phyloP scores from a whole-genome alignment of 2,888 invertebrate species.

The Ormyrus rosae region DNA sequence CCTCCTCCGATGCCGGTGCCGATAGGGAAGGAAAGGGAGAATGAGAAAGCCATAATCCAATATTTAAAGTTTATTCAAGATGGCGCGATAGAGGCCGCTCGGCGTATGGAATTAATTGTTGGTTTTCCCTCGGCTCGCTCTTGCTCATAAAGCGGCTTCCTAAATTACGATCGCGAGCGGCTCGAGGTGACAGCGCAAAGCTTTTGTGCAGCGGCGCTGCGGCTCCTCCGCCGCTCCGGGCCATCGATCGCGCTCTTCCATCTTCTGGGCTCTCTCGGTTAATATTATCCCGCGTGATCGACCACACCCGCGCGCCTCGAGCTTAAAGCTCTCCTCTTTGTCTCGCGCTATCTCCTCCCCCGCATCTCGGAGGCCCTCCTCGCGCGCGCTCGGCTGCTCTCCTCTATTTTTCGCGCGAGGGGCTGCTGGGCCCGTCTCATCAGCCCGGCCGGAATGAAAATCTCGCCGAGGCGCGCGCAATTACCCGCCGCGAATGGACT shows the following conservation, averaged over 20 bases:
- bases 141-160: background rate
- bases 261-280: conserved; percentile 19
- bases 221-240: background rate
- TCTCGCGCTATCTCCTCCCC: background rate
- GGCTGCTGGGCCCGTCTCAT: no score
- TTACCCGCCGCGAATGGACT: no score
- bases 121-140: background rate
- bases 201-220: background rate
- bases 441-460: no score
- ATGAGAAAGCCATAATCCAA: conserved; percentile 34
- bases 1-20: conserved; percentile 12
- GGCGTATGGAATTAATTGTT: conserved; percentile 23
- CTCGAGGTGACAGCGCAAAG: background rate
- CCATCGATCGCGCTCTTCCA: conserved; percentile 16
- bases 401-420: no score
- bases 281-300: conserved; percentile 50
- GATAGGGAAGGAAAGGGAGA: conserved; percentile 20
- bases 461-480: no score
- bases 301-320: conserved; percentile 48
- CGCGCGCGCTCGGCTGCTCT: no score
- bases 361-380: background rate
- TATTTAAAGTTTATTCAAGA: conserved; percentile 44
- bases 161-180: conserved; percentile 33
- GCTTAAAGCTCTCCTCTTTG: background rate
- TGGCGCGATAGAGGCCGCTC: conserved; percentile 22